Evolutionary conservation across 2,113 vertebrate genomes (phyloP).

Genomic region (Etheostoma spectabile): DNA sequence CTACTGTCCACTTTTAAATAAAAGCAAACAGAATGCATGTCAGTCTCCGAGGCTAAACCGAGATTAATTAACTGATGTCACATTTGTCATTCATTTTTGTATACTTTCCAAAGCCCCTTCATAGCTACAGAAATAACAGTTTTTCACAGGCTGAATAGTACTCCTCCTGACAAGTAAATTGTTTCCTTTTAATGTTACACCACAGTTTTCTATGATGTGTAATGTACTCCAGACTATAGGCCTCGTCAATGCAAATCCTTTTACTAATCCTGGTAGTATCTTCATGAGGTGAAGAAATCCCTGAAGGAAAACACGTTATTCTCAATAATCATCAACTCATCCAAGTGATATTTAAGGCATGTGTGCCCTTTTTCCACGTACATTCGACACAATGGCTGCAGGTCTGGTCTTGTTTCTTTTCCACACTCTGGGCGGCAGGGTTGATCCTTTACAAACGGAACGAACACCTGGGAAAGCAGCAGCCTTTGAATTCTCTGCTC

Average conservation of each 20-base stretch:
- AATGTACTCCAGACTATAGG: background rate
- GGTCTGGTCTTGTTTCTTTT: slow-evolving; percentile 47
- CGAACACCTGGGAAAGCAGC: slow-evolving; percentile 13
- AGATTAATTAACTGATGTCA: background rate
- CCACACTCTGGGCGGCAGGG: background rate
- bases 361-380: background rate
- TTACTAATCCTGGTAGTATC: background rate
- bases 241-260: background rate
- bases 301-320: slow-evolving; percentile 10
- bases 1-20: background rate
- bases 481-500: slow-evolving; percentile 4
- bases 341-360: slow-evolving; percentile 39
- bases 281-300: background rate
- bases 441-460: slow-evolving; percentile 19
- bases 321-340: slow-evolving; percentile 25
- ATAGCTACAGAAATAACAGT: background rate
- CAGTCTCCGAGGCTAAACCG: background rate
- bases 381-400: background rate
- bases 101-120: background rate
- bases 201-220: background rate
- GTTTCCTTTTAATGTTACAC: background rate
- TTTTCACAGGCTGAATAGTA: background rate
- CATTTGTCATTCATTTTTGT: too few relatives aligned
- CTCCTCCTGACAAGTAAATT: background rate
- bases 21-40: background rate